Base-by-base conservation (phyloP, 2,797 vertebrate species). In the Lemur catta region DNA sequence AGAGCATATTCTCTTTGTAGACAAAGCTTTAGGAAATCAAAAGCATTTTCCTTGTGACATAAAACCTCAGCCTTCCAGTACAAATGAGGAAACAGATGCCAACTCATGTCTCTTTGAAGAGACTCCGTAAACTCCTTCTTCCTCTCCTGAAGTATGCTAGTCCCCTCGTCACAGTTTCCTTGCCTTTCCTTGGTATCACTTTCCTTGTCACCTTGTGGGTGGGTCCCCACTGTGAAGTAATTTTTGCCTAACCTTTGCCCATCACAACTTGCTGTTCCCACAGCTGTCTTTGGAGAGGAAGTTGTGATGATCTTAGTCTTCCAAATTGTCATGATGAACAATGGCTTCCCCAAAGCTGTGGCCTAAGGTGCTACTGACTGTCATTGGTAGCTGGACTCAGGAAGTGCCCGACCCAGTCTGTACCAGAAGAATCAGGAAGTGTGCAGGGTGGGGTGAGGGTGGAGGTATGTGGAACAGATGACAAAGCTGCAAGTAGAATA, bases 11-110 rank as follows among this genome's bases (percentile, higher is more conserved):
- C 61, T 89, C 63, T 57, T 78, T 94, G 87, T 89, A 94, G 84
- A 24, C 59, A 94, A 97, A 93, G n/a, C 35, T 90, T 71, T 85
- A 89, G 88, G 79, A 95, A 95, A 94, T 95, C 89, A 97, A 75
- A 93, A 71, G 28, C 43, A 43, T 94, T 96, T 98, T 96, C 48
- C 71, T 50, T 84, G 61, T 96, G 96, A 91, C 81, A 85, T 75
- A 81, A 96, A 90, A 78, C 85, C 57, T 91, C 35, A 79, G 75
- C 28, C 33, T 90, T 86, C 85, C 63, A 95, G 10, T 55, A 93
- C 76, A 94, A 93, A 91, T 15, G 86, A 97, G 96, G 91, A 95
- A 94, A 95, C 26, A 95, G 87, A 96, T 81, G 89, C 91, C 96
- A 95, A 91, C 72, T 93, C 30, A 26, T 30, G 82, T 26, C 90